phyloP scores from a whole-genome alignment of 2,888 invertebrate species.

The Drosophila robusta region DNA sequence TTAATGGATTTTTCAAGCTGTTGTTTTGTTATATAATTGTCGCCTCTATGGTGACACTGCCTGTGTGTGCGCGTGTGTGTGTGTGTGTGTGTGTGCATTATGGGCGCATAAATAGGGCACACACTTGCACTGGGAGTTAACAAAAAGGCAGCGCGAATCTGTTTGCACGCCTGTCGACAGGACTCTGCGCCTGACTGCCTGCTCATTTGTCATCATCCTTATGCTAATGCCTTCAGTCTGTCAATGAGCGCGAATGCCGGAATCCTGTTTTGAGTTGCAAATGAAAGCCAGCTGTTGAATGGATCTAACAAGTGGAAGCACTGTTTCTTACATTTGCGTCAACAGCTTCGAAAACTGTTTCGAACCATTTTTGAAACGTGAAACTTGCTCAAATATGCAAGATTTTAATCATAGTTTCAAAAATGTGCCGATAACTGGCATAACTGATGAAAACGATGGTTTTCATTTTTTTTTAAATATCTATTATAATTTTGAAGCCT shows the following conservation, averaged over 20 bases:
- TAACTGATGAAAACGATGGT: no score
- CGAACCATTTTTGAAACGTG: not conserved
- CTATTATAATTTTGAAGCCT: no score
- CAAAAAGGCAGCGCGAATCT: constrained; percentile 47
- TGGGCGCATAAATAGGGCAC: constrained; percentile 72
- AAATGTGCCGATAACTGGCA: no score
- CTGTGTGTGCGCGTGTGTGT: constrained; percentile 22
- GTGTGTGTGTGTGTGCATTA: constrained; percentile 35
- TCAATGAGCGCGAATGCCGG: constrained; percentile 47
- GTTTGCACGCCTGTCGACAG: constrained; percentile 46
- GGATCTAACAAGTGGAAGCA: constrained; percentile 5
- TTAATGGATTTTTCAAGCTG: constrained; percentile 84
- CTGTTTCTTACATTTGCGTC: not conserved
- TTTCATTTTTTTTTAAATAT: no score
- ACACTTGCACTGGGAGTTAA: constrained; percentile 36
- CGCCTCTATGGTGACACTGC: constrained; percentile 55
- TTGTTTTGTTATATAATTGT: constrained; percentile 80
- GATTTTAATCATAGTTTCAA: not conserved
- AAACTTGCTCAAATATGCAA: not conserved
- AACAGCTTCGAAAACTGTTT: no score
- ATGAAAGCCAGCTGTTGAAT: constrained; percentile 5
- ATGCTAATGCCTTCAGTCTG: constrained; percentile 68
- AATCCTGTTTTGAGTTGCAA: not conserved
- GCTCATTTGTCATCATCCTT: constrained; percentile 74
- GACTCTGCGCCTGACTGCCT: constrained; percentile 44